phyloP scores from a whole-genome alignment of 2,888 invertebrate species.

The Pollenia angustigena region DNA sequence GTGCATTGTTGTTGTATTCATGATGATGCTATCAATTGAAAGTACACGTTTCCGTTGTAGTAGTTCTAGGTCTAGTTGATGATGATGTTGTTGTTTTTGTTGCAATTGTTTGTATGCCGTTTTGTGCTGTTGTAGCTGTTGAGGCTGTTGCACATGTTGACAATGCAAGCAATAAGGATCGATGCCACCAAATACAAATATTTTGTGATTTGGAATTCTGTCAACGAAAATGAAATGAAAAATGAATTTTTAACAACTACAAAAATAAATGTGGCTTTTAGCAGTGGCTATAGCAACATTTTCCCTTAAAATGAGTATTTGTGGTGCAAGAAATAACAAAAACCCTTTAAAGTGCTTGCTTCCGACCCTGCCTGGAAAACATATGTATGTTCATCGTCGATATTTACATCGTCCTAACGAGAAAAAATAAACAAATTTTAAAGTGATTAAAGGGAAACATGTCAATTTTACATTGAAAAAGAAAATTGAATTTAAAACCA shows the following conservation, averaged over 20 bases:
- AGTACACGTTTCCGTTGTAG: conserved; percentile 62
- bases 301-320: not conserved
- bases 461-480: not conserved
- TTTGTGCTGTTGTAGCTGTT: conserved; percentile 38
- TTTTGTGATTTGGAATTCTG: conserved; percentile 72
- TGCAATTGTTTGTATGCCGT: conserved; percentile 34
- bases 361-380: not conserved
- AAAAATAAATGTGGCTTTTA: conserved; percentile 8
- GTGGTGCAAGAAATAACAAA: not conserved
- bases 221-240: conserved; percentile 50
- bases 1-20: conserved; percentile 31
- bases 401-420: too few species aligned
- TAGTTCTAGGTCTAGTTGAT: conserved; percentile 52
- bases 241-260: conserved; percentile 16
- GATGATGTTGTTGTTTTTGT: conserved; percentile 57
- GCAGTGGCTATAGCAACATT: not conserved
- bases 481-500: too few species aligned
- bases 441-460: conserved; percentile 14
- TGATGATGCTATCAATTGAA: conserved; percentile 58
- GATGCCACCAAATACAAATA: conserved; percentile 89
- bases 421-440: not conserved
- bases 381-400: not conserved
- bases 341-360: not conserved
- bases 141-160: conserved; percentile 67
- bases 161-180: conserved; percentile 86